phyloP scores from a whole-genome alignment of 2,113 vertebrate species.

The Bucco capensis region DNA sequence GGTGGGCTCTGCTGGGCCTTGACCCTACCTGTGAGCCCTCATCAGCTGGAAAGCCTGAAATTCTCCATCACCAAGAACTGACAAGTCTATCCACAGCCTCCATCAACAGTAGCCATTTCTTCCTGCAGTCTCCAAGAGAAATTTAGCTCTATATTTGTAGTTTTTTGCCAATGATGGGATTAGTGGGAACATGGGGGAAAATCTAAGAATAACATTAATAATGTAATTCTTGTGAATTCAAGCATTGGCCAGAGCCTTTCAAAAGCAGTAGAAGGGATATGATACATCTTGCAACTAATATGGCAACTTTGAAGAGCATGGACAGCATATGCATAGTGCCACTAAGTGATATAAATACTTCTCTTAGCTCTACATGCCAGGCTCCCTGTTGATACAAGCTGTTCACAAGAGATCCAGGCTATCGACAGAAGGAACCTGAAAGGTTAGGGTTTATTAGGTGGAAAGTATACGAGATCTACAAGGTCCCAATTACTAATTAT shows the following conservation, averaged over 20 bases:
- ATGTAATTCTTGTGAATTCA: neutral
- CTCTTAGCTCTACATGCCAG: neutral
- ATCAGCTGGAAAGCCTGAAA: neutral
- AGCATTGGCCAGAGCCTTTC: neutral
- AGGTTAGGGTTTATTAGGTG: neutral
- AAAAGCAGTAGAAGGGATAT: neutral
- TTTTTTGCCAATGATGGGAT: neutral
- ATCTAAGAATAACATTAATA: neutral
- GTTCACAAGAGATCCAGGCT: neutral
- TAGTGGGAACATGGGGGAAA: neutral
- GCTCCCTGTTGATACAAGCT: slow-evolving; percentile 3
- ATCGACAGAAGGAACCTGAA: neutral
- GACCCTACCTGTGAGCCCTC: neutral
- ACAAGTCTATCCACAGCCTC: neutral
- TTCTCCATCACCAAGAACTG: neutral
- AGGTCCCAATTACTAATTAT: neutral
- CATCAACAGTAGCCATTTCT: neutral
- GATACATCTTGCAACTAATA: neutral
- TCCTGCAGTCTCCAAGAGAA: neutral
- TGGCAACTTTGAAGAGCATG: neutral
- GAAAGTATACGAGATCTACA: neutral
- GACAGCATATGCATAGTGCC: neutral
- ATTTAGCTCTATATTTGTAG: neutral
- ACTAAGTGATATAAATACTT: slow-evolving; percentile 2
- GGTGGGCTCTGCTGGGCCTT: neutral